Evolutionary conservation across 64 coral and sea anemone genomes (phyloP), one percentile per base, ranked within the genome.

Genomic region (Stichodactyla mertensii): DNA sequence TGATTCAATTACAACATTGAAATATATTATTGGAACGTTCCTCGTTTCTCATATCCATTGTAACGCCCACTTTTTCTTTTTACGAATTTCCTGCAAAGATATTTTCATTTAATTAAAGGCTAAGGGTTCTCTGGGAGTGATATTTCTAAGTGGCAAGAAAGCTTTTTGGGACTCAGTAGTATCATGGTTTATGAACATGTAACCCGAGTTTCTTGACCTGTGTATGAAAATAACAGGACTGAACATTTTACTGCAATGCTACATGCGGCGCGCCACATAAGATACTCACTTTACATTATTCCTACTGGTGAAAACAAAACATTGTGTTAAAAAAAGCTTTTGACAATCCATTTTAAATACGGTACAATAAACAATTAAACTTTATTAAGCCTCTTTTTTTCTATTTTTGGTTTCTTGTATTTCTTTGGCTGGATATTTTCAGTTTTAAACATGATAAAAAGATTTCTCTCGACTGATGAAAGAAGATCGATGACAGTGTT

Each of bases 51-150:
- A 31, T 7, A 10, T 31, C 69, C 69, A 74, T 27, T 74, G 27
- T 74, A 4, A 74, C 69, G 69, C 69, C 69, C 69, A 74, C 69
- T 71, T 74, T 74, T 28, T 27, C 69, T 74, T 31, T 74, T 74
- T 27, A 74, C 24, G 69, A 74, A 74, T 74, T 74, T 74, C 69
- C 69, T 74, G 24, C 23, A 58, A 11, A 11, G n/a, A 74, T 31
- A 23, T 74, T 74, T 28, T 74, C 4, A 74, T 74, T 74, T 9
- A 74, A 4, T 10, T 74, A 74, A 31, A 58, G 8, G 24, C 24
- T 31, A 14, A 74, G n/a, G 36, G 24, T 74, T 23, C 19, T n/a
- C 18, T 66, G 9, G 19, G 22, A 9, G 18, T 66, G 62, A 66
- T 66, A 66, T 66, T 66, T 66, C 62, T 66, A 66, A 66, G 62